A percentile compares a stretch with the other conserved stretches of the same genome.
Evolutionary conservation across 2,888 invertebrate genomes (phyloP).

Genomic region (Antitype chi): DNA sequence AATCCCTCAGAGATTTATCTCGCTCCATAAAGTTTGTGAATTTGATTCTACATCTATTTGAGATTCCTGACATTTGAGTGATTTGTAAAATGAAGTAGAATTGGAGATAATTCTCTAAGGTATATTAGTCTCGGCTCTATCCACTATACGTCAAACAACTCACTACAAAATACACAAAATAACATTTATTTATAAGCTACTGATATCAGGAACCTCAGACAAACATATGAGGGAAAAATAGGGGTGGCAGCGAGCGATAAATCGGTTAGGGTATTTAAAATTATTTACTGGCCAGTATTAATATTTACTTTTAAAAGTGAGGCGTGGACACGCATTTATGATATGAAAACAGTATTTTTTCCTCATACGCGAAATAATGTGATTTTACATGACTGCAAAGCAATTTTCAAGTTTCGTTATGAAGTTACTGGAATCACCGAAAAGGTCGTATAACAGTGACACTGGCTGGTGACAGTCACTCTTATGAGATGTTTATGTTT

Average conservation of each 20-base stretch:
- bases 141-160: constrained; percentile 5
- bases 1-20: constrained; percentile 43
- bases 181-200: constrained; percentile 40
- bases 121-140: background rate
- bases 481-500: no score
- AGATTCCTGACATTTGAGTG: constrained; percentile 36
- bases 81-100: constrained; percentile 45
- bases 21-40: constrained; percentile 25
- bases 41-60: constrained; percentile 37
- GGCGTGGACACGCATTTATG: constrained; percentile 39
- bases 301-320: constrained; percentile 43
- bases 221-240: constrained; percentile 37
- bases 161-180: constrained; percentile 25
- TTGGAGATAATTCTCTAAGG: constrained; percentile 29
- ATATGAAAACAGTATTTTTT: constrained; percentile 10
- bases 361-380: background rate
- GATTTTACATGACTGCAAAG: no score
- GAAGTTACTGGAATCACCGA: no score
- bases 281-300: constrained; percentile 35
- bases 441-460: no score
- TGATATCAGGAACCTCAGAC: constrained; percentile 32
- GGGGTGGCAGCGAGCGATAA: constrained; percentile 41
- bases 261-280: constrained; percentile 25
- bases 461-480: background rate
- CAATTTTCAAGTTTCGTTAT: no score